phyloP scores from a whole-genome alignment of 2,888 invertebrate species.

The Dolichopus griseipennis region DNA sequence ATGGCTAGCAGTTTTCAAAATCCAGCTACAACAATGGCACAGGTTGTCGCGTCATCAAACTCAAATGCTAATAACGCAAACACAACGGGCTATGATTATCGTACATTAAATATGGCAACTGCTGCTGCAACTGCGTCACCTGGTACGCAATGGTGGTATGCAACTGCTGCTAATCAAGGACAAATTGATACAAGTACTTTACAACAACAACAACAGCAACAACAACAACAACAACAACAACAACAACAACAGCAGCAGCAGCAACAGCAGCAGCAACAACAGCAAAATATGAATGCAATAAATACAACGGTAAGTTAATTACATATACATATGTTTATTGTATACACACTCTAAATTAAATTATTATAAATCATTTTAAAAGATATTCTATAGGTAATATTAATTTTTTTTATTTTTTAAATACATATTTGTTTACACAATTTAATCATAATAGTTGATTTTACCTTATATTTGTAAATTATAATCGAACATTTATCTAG shows the following conservation, averaged over 20 bases:
- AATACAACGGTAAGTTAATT: slow-evolving; percentile 3
- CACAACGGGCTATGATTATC: slow-evolving; percentile 66
- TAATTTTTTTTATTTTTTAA: slow-evolving; percentile 20
- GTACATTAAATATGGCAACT: slow-evolving; percentile 50
- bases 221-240: slow-evolving; percentile 47
- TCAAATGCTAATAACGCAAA: slow-evolving; percentile 42
- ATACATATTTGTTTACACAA: too few relatives aligned
- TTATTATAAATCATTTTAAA: slow-evolving; percentile 38
- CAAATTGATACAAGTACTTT: slow-evolving; percentile 52
- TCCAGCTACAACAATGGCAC: slow-evolving; percentile 57
- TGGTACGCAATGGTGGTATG: slow-evolving; percentile 70
- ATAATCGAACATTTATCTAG: too few relatives aligned
- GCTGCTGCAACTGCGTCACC: slow-evolving; percentile 47
- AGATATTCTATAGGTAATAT: too few relatives aligned
- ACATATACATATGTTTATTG: too few relatives aligned
- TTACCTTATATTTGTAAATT: too few relatives aligned
- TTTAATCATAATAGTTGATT: too few relatives aligned
- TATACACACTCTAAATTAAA: slow-evolving; percentile 17
- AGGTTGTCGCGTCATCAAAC: slow-evolving; percentile 54
- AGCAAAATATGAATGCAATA: slow-evolving; percentile 23
- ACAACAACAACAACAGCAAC: slow-evolving; percentile 47
- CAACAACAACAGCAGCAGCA: slow-evolving; percentile 40
- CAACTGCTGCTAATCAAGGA: slow-evolving; percentile 50
- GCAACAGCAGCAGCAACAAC: slow-evolving; percentile 44
- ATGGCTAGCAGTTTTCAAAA: slow-evolving; percentile 76